phyloP scores from a whole-genome alignment of 2,888 invertebrate species.

The Metopia argyrocephala region DNA sequence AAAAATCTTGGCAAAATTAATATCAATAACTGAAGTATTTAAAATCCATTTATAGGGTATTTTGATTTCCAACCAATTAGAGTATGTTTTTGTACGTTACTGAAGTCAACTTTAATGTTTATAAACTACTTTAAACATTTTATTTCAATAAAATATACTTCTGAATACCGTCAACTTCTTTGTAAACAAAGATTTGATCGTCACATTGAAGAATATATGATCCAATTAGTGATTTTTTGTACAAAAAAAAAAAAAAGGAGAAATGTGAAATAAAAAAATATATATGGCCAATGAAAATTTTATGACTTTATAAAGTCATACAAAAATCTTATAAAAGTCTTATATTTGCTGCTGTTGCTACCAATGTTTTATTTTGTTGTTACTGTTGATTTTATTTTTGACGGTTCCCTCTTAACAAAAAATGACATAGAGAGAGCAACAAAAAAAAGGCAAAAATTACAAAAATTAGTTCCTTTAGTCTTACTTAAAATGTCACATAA shows the following conservation, averaged over 20 bases:
- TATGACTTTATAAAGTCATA: slow-evolving; percentile 62
- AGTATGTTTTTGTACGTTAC: slow-evolving; percentile 17
- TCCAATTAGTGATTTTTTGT: slow-evolving; percentile 71
- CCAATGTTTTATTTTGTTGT: slow-evolving; percentile 29
- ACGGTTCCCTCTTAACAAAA: slow-evolving; percentile 42
- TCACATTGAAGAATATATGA: slow-evolving; percentile 67
- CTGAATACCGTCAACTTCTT: neutral
- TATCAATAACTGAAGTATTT: no score
- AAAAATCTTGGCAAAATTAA: no score
- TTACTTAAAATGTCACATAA: slow-evolving; percentile 72
- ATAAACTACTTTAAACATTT: slow-evolving; percentile 58
- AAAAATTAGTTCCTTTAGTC: slow-evolving; percentile 55
- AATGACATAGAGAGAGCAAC: no score
- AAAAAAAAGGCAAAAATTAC: no score
- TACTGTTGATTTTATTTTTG: neutral
- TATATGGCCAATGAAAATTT: slow-evolving; percentile 69
- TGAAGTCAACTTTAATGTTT: slow-evolving; percentile 55
- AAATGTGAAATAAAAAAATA: slow-evolving; percentile 68
- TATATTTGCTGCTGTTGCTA: slow-evolving; percentile 9
- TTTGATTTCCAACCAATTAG: slow-evolving; percentile 38
- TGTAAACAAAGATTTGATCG: slow-evolving; percentile 28
- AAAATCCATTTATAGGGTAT: neutral
- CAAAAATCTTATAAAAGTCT: slow-evolving; percentile 43
- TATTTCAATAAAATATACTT: neutral
- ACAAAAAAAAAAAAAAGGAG: no score